Evolutionary conservation across 2,113 vertebrate genomes (phyloP).

Genomic region (Eulemur macaco): DNA sequence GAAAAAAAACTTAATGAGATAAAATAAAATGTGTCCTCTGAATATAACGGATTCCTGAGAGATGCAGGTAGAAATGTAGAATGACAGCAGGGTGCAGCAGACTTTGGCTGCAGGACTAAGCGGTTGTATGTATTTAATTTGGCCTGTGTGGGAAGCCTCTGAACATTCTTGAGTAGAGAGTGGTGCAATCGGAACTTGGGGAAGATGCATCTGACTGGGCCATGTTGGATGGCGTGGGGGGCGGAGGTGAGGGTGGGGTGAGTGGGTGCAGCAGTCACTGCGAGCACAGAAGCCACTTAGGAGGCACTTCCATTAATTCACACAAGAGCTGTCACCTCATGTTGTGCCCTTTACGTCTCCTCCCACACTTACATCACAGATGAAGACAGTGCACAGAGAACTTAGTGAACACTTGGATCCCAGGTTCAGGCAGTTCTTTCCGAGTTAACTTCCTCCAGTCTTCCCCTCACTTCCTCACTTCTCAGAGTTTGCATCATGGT

Average conservation of each 20-base stretch:
- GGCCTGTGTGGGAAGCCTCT: neutral
- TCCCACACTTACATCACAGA: neutral
- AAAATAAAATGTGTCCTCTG: neutral
- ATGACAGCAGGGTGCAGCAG: too few relatives aligned
- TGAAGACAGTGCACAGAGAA: neutral
- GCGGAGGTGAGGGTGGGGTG: neutral
- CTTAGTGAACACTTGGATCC: neutral
- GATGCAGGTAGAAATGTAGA: neutral
- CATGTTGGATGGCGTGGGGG: neutral
- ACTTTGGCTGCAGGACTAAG: too few relatives aligned
- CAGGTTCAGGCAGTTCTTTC: conserved; percentile 21
- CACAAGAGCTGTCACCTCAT: conserved; percentile 9
- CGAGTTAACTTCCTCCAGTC: neutral
- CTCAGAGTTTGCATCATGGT: neutral
- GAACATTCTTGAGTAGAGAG: neutral
- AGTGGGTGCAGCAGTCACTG: neutral
- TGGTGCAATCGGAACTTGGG: neutral
- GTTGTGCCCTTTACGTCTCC: neutral
- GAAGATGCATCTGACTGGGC: neutral
- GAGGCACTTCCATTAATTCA: neutral
- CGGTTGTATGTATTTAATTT: neutral
- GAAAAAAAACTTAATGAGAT: neutral
- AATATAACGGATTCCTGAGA: neutral
- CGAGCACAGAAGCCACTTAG: neutral
- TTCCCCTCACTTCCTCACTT: neutral